A percentile compares a stretch with the other conserved stretches of the same genome.
phyloP scores from a whole-genome alignment of 2,888 invertebrate genomes.

The Atethmia centrago region DNA sequence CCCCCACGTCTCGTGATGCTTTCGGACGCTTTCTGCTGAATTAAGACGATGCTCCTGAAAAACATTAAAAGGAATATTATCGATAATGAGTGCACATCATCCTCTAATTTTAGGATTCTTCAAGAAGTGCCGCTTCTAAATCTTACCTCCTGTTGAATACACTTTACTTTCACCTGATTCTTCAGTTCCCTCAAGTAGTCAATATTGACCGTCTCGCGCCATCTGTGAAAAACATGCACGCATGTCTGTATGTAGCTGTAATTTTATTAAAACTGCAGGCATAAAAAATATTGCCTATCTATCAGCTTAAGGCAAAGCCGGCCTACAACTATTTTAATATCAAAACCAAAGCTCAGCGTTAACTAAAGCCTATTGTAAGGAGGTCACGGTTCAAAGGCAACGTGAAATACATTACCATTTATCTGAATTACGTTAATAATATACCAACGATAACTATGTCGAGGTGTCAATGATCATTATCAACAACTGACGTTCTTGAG shows the following conservation, averaged over 20 bases:
- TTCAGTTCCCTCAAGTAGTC: conserved; percentile 85
- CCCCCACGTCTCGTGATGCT: conserved; percentile 94
- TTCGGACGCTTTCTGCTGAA: conserved; percentile 92
- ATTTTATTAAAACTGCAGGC: not conserved
- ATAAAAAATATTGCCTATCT: not conserved
- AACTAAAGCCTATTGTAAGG: conserved; percentile 24
- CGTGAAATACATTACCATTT: conserved; percentile 61
- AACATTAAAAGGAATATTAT: not conserved
- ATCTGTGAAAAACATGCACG: conserved; percentile 72
- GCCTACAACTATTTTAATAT: conserved; percentile 5
- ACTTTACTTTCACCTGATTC: conserved; percentile 85
- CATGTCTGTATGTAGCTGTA: not conserved
- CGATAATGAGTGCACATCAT: not conserved
- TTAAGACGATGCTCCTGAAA: conserved; percentile 90
- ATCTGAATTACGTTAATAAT: conserved; percentile 65
- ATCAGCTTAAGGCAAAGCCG: conserved; percentile 2
- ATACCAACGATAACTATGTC: conserved; percentile 64
- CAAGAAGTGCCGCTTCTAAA: not conserved
- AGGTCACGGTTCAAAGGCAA: conserved; percentile 59
- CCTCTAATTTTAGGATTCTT: not conserved
- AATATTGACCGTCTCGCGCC: conserved; percentile 85
- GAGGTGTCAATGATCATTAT: conserved; percentile 70
- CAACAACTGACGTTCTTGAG: conserved; percentile 64
- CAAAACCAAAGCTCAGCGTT: conserved; percentile 35
- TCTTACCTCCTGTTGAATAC: conserved; percentile 79